A percentile compares a stretch with the other conserved stretches of the same genome.
These are phyloP conservation scores for Sapajus apella DNA, from an alignment of 2,113 vertebrate species.

Conservation along the genomic window DNA sequence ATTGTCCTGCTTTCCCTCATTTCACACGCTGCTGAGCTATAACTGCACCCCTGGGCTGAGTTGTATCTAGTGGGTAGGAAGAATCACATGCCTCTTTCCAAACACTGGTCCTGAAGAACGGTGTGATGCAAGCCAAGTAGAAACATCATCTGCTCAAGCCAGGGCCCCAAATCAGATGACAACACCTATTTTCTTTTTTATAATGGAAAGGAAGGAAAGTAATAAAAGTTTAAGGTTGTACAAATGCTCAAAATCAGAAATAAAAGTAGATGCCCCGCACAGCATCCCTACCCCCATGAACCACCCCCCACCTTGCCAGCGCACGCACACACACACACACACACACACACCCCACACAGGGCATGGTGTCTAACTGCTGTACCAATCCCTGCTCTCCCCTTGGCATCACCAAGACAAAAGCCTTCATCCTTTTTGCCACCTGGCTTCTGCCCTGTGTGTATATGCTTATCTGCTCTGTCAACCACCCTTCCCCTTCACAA, in stretches of 20 bases:
- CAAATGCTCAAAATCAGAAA: background rate
- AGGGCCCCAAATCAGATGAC: background rate
- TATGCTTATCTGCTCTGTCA: background rate
- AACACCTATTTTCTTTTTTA: background rate
- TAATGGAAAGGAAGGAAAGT: background rate
- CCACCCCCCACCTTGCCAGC: background rate
- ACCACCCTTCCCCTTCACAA: background rate
- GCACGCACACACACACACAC: fast-evolving
- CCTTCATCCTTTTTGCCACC: background rate
- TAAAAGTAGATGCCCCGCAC: background rate
- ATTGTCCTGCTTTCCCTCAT: background rate
- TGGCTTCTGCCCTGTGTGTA: background rate
- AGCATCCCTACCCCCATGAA: too few relatives aligned
- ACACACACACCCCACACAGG: fast-evolving
- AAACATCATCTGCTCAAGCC: background rate
- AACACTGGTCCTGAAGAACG: background rate
- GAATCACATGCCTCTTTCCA: background rate
- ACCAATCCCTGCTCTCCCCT: background rate
- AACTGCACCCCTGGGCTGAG: background rate
- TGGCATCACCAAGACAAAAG: background rate
- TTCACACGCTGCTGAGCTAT: background rate
- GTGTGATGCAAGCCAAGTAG: background rate
- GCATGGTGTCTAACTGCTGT: background rate
- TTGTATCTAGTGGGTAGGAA: background rate
- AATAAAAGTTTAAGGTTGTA: background rate